phyloP scores from a whole-genome alignment of 2,888 invertebrate species.

The Buathra laborator region DNA sequence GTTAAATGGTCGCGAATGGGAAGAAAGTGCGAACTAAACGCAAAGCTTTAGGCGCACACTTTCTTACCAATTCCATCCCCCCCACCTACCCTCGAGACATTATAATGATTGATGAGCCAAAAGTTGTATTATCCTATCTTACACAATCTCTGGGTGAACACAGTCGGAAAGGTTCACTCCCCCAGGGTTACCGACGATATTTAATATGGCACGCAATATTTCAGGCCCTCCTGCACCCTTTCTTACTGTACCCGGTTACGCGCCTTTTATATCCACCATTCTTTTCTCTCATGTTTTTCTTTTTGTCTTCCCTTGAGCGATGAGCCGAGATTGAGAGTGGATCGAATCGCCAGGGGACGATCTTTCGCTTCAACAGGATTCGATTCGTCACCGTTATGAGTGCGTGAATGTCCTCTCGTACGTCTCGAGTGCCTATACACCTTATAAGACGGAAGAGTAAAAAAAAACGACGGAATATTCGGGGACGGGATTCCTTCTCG shows the following conservation, averaged over 20 bases:
- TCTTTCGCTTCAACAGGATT: conserved; percentile 17
- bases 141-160: conserved; percentile 33
- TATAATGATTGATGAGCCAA: conserved; percentile 47
- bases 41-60: conserved; percentile 8
- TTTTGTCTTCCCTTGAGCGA: conserved; percentile 24
- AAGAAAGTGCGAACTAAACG: conserved; percentile 20
- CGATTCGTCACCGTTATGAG: conserved; percentile 28
- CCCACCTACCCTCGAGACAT: conserved; percentile 32
- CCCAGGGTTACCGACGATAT: conserved; percentile 42
- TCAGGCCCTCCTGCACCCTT: conserved; percentile 32
- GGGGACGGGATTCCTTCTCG: background rate
- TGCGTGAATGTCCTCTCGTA: conserved; percentile 19
- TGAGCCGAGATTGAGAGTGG: conserved; percentile 35
- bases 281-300: background rate
- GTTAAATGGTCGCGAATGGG: background rate
- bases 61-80: conserved; percentile 1
- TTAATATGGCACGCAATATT: conserved; percentile 45
- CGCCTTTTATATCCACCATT: conserved; percentile 10
- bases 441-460: background rate
- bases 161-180: conserved; percentile 41
- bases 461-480: conserved; percentile 1
- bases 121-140: conserved; percentile 48
- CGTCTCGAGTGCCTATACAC: conserved; percentile 10
- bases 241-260: background rate
- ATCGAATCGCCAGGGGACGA: conserved; percentile 30